These are phyloP conservation scores for Alligator sinensis DNA, from an alignment of 2,113 vertebrate species.

Conservation along the genomic window DNA sequence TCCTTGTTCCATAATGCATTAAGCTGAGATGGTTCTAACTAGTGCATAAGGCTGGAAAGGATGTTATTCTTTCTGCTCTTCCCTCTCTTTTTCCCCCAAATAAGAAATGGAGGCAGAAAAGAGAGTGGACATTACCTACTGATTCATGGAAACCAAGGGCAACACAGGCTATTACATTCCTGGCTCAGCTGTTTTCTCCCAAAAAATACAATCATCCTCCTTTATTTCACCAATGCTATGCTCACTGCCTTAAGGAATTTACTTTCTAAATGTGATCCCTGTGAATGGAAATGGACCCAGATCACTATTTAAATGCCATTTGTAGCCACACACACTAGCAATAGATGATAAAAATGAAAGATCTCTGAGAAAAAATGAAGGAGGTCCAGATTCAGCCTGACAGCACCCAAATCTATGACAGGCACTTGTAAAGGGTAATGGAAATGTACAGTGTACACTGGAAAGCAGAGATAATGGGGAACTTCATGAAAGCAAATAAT, in stretches of 20 bases:
- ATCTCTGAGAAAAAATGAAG: neutral
- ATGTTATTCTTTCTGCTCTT: neutral
- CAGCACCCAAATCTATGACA: accelerated
- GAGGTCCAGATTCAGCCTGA: neutral
- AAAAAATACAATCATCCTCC: neutral
- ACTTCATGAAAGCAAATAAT: accelerated
- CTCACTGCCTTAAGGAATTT: neutral
- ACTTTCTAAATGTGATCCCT: neutral
- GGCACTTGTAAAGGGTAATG: neutral
- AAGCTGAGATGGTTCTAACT: neutral
- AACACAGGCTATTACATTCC: accelerated
- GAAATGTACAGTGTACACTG: neutral
- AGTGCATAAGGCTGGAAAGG: neutral
- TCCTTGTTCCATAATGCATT: neutral
- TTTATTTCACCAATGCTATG: neutral
- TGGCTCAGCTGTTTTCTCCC: neutral
- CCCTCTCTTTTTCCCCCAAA: neutral
- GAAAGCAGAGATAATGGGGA: accelerated
- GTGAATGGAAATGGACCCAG: neutral
- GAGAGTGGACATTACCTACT: neutral
- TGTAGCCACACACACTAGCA: accelerated
- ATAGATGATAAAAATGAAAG: neutral
- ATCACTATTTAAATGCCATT: neutral
- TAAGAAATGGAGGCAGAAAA: neutral
- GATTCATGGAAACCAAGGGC: neutral